phyloP scores from a whole-genome alignment of 2,888 invertebrate species.

The Andrena hattorfiana region DNA sequence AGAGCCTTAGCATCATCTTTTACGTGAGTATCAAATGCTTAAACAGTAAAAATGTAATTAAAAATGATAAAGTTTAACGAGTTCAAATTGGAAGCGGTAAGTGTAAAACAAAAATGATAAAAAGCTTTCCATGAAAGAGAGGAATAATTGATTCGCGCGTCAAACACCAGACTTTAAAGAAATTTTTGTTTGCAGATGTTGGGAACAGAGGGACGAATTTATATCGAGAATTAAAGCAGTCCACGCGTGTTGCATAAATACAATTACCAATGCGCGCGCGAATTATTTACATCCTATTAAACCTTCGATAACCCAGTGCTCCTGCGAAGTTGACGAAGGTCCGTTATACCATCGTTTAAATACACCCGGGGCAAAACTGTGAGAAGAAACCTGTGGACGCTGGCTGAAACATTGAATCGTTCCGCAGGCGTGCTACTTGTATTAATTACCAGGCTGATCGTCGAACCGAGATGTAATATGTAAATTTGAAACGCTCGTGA shows the following conservation, averaged over 20 bases:
- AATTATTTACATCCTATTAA: slow-evolving; percentile 55
- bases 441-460: slow-evolving; percentile 36
- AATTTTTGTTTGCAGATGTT: not conserved
- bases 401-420: slow-evolving; percentile 35
- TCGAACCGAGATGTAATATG: slow-evolving; percentile 32
- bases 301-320: slow-evolving; percentile 39
- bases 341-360: slow-evolving; percentile 54
- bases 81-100: too few species aligned
- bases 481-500: slow-evolving; percentile 39
- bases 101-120: not conserved
- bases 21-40: too few species aligned
- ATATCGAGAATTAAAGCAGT: slow-evolving; percentile 16
- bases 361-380: slow-evolving; percentile 20
- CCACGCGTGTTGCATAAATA: slow-evolving; percentile 31
- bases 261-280: slow-evolving; percentile 44
- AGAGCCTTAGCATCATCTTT: too few species aligned
- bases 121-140: not conserved
- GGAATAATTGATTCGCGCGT: not conserved
- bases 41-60: too few species aligned
- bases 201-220: not conserved
- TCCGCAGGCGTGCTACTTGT: slow-evolving; percentile 33
- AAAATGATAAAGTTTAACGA: too few species aligned
- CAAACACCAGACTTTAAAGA: not conserved
- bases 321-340: slow-evolving; percentile 38
- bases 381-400: slow-evolving; percentile 31